phyloP scores from a whole-genome alignment of 2,888 invertebrate species.

The Metalampra italica region DNA sequence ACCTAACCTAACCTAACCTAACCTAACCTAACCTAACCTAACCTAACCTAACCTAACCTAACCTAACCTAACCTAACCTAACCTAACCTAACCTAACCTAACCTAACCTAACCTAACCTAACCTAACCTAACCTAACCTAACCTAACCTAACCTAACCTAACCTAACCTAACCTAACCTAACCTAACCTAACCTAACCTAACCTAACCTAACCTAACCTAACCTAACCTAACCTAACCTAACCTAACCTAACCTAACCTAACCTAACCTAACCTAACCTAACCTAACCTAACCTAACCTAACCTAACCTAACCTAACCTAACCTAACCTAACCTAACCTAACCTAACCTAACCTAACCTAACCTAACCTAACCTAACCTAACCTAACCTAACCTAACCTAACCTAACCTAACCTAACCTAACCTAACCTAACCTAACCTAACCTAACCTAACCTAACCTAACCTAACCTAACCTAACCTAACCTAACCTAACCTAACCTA shows the following conservation, averaged over 20 bases:
- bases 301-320: constrained; percentile 4
- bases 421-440: constrained; percentile 18
- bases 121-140: constrained; percentile 18
- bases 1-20: constrained; percentile 24
- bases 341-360: constrained; percentile 1
- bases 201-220: constrained; percentile 16
- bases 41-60: constrained; percentile 23
- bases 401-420: constrained; percentile 13
- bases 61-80: constrained; percentile 19
- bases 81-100: constrained; percentile 17
- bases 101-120: constrained; percentile 17
- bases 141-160: constrained; percentile 19
- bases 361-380: constrained; percentile 5
- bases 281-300: constrained; percentile 7
- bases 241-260: constrained; percentile 22
- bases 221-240: constrained; percentile 21
- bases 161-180: constrained; percentile 16
- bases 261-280: constrained; percentile 21
- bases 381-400: constrained; percentile 4
- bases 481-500: constrained; percentile 7
- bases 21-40: constrained; percentile 24
- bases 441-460: constrained; percentile 14
- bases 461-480: constrained; percentile 7
- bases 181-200: constrained; percentile 17
- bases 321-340: constrained; percentile 2